Conservation (phyloP, 2,888 invertebrate species). For the Falcaria lacertinaria region DNA sequence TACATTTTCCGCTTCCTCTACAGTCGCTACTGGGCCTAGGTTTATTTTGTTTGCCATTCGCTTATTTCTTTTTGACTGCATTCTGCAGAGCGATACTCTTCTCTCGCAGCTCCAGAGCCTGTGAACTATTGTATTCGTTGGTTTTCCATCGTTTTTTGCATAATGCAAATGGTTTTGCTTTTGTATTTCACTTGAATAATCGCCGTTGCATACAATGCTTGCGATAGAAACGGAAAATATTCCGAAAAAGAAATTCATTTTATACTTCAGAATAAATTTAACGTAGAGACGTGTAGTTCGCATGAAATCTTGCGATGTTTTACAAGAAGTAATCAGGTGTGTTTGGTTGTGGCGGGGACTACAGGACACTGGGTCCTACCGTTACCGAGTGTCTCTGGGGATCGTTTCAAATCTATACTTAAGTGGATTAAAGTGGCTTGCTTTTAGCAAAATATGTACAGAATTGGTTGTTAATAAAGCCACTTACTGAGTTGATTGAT, state of each 20-base stretch:
- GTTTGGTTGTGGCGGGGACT: conserved; percentile 33
- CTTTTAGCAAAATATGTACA: conserved; percentile 55
- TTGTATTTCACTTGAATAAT: conserved; percentile 18
- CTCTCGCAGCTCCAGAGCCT: conserved; percentile 20
- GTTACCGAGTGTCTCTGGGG: conserved; percentile 47
- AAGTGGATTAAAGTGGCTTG: conserved; percentile 70
- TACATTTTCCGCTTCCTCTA: conserved; percentile 27
- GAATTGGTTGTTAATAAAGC: conserved; percentile 49
- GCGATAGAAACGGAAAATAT: conserved; percentile 31
- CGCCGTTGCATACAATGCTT: conserved; percentile 35
- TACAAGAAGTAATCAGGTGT: conserved; percentile 36
- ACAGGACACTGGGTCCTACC: conserved; percentile 39
- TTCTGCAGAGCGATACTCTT: conserved; percentile 14
- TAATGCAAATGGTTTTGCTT: conserved; percentile 12
- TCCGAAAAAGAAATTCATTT: conserved; percentile 44
- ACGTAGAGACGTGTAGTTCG: conserved; percentile 45
- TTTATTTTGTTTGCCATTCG: conserved; percentile 24
- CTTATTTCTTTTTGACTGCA: conserved; percentile 24
- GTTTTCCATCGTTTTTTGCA: conserved; percentile 11
- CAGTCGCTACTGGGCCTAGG: conserved; percentile 22
- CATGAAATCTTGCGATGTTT: conserved; percentile 40
- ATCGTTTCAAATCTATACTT: conserved; percentile 53
- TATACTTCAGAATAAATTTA: conserved; percentile 10
- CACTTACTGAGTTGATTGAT: conserved; percentile 55
- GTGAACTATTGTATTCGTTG: conserved; percentile 11